Conservation (phyloP, 2,113 vertebrate species). For the Oncorhynchus clarkii region DNA sequence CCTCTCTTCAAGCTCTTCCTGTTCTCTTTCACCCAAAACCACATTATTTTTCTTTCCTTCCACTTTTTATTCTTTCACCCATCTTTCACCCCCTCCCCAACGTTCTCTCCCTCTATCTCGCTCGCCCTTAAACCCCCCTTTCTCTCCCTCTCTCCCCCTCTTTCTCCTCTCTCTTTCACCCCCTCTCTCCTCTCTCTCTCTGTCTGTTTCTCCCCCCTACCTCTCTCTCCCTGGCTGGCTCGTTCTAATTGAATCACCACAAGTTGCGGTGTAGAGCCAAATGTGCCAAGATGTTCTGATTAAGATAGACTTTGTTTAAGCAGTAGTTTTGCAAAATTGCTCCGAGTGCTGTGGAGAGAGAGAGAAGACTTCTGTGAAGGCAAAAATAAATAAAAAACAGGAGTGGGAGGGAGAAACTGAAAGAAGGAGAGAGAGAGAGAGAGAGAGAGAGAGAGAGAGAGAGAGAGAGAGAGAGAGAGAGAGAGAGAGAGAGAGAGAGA, state of each 20-base stretch:
- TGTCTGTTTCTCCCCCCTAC: not conserved
- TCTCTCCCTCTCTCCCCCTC: slow-evolving; percentile 4
- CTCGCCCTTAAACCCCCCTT: not conserved
- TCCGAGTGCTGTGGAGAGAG: slow-evolving; percentile 12
- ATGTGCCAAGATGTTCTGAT: slow-evolving; percentile 78
- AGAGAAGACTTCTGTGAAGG: not conserved
- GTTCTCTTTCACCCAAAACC: slow-evolving; percentile 58
- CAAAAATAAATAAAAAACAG: slow-evolving; percentile 3
- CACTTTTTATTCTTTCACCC: slow-evolving; percentile 37
- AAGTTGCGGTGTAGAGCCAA: slow-evolving; percentile 56
- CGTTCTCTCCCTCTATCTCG: slow-evolving; percentile 18
- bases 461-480: slow-evolving; percentile 5
- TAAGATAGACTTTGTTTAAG: slow-evolving; percentile 69
- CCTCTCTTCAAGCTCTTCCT: slow-evolving; percentile 44
- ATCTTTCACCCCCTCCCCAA: slow-evolving; percentile 40
- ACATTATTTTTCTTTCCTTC: slow-evolving; percentile 51
- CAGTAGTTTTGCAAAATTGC: slow-evolving; percentile 55
- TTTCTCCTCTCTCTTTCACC: slow-evolving; percentile 16
- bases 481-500: not conserved
- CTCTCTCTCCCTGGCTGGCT: slow-evolving; percentile 30
- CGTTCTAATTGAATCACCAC: slow-evolving; percentile 69
- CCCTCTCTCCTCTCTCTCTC: slow-evolving; percentile 2
- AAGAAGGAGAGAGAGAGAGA: slow-evolving; percentile 30
- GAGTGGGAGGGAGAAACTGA: not conserved
- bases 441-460: slow-evolving; percentile 23